Percentiles rank a stretch among this genome's conserved stretches.
Evolutionary conservation across 2,113 vertebrate species (phyloP).

Genomic region (Myotis davidii): DNA sequence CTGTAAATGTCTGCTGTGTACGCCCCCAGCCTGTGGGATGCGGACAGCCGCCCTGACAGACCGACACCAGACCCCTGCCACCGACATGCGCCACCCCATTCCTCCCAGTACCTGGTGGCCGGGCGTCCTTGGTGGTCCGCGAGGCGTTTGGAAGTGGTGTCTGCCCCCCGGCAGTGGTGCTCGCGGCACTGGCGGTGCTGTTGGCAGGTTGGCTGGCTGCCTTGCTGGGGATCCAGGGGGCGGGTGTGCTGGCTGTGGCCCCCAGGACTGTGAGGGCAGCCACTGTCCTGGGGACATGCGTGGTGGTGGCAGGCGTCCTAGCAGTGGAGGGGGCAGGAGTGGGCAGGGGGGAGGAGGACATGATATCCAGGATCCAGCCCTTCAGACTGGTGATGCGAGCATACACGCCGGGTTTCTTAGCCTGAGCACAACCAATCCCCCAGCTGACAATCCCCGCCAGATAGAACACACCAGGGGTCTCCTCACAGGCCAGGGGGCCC

Average conservation of each 20-base stretch:
- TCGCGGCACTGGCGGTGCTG: fast-evolving
- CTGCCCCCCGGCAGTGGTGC: background rate
- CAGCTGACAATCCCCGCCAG: conserved; percentile 96
- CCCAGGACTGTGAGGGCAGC: background rate
- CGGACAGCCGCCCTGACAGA: background rate
- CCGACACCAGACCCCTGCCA: fast-evolving
- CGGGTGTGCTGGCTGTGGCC: background rate
- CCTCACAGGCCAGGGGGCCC: conserved; percentile 95
- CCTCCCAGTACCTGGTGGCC: conserved; percentile 81
- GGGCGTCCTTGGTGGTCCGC: background rate
- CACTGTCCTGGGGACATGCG: fast-evolving
- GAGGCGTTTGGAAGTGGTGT: fast-evolving
- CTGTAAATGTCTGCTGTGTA: no score
- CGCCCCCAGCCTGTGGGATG: background rate
- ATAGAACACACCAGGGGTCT: conserved; percentile 91
- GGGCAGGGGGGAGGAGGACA: conserved; percentile 58
- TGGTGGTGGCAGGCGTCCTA: background rate
- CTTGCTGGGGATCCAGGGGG: background rate
- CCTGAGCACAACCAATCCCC: conserved; percentile 94
- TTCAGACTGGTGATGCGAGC: conserved; percentile 89
- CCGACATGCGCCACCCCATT: fast-evolving
- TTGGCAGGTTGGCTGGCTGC: background rate
- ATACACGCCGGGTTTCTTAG: conserved; percentile 93
- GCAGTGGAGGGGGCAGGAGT: background rate
- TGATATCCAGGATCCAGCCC: conserved; percentile 90